Base-by-base conservation (phyloP, 2,113 vertebrate genomes). In the Cichladusa arquata region DNA sequence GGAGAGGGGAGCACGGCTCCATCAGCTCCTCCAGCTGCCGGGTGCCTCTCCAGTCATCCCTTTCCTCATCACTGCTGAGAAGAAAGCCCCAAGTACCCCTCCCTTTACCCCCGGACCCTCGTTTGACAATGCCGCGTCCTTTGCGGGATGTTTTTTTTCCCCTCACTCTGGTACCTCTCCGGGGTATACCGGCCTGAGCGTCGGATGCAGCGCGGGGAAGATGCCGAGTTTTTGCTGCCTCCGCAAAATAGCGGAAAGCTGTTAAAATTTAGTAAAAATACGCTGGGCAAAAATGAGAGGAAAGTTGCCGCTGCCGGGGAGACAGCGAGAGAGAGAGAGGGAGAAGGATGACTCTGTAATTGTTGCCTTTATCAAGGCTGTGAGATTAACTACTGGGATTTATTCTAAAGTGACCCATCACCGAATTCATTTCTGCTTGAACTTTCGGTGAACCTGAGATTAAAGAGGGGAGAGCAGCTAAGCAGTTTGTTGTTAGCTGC, bases 391-490 rank as follows among this genome's bases (percentile, higher is more conserved):
- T 97, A 93, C 97, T 96, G 98, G 97, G 97, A 98, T 96, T 98
- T 97, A 97, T 98, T 98, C 97, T 98, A 98, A 98, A 98, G 97
- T 97, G 98, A 98, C 97, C 97, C 98, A 98, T 97, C 97, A 95
- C 97, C 96, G 98, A 98, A 98, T 98, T 98, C 98, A 98, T 98
- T 98, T 98, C 98, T 98, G 98, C 97, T 97, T 98, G 98, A 98
- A 98, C 98, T 98, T 98, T 98, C 95, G 38, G 97, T 98, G 98
- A 98, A 98, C 98, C 98, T 98, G 97, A 98, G 98, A 98, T 98
- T 98, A 98, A 98, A 98, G 98, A 98, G 97, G 96, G 96, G 97
- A 98, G 98, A 98, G 98, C 98, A 98, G 97, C 98, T 97, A 98
- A 98, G 98, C 98, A 98, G 98, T 98, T 98, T 98, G 98, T 98